A percentile compares a stretch with the other conserved stretches of the same genome.
phyloP scores from a whole-genome alignment of 1,140 invertebrate genomes.

The Probaryconus sp. region DNA sequence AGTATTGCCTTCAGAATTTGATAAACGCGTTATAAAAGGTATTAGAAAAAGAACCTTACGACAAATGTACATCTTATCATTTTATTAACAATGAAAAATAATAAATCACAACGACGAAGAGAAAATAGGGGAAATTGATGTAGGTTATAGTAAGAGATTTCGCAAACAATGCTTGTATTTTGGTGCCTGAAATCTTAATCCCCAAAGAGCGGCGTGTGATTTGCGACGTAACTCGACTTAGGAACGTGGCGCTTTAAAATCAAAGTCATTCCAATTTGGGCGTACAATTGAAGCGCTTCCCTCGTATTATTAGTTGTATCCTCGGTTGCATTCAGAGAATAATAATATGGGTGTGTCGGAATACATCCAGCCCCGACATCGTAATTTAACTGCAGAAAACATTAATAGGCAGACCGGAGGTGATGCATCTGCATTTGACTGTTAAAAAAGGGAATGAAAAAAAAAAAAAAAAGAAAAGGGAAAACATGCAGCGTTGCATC shows the following conservation, averaged over 20 bases:
- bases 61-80: too few relatives aligned
- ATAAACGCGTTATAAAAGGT: too few relatives aligned
- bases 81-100: too few relatives aligned
- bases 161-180: too few relatives aligned
- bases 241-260: constrained; percentile 1
- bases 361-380: constrained; percentile 16
- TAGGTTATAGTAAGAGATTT: neutral
- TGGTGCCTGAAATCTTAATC: too few relatives aligned
- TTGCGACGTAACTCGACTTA: too few relatives aligned
- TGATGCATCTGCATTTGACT: constrained; percentile 69
- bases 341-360: constrained; percentile 13
- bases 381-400: constrained; percentile 51
- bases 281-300: neutral
- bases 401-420: constrained; percentile 49
- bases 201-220: neutral
- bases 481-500: constrained; percentile 47
- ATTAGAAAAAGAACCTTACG: too few relatives aligned
- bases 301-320: constrained; percentile 19
- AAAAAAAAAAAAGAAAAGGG: constrained; percentile 26
- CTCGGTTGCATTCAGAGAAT: constrained; percentile 12
- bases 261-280: neutral
- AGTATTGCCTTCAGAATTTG: too few relatives aligned
- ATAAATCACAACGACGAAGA: too few relatives aligned
- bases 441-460: constrained; percentile 51
- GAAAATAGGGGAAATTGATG: too few relatives aligned